phyloP scores from a whole-genome alignment of 2,888 invertebrate genomes.

The Troides helena region DNA sequence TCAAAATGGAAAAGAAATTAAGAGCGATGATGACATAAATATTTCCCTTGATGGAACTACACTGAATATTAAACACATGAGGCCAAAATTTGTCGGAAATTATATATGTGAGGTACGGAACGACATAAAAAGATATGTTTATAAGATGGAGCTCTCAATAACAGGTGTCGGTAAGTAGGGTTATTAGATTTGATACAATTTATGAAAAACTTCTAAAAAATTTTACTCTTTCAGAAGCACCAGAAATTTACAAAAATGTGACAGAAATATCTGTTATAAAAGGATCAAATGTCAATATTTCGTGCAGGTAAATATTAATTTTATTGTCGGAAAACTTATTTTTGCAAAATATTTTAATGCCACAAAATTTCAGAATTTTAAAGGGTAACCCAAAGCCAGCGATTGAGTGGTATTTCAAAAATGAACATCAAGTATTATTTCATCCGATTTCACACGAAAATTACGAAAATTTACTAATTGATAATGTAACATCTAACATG shows the following conservation, averaged over 20 bases:
- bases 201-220: neutral
- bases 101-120: conserved; percentile 15
- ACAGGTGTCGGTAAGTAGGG: conserved; percentile 15
- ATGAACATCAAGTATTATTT: conserved; percentile 4
- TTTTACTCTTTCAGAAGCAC: conserved; percentile 14
- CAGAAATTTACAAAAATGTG: conserved; percentile 19
- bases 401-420: conserved; percentile 20
- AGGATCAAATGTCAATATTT: neutral
- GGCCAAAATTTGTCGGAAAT: conserved; percentile 12
- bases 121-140: neutral
- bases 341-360: conserved; percentile 2
- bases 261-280: conserved; percentile 10
- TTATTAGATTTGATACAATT: neutral
- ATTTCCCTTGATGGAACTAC: conserved; percentile 12
- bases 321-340: neutral
- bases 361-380: conserved; percentile 20
- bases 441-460: neutral
- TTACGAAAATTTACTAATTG: conserved; percentile 16
- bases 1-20: conserved; percentile 15
- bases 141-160: conserved; percentile 14
- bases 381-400: conserved; percentile 18
- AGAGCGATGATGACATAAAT: conserved; percentile 8
- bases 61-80: conserved; percentile 19
- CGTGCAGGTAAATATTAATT: conserved; percentile 22
- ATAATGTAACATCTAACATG: neutral